Base-by-base conservation (phyloP, 2,888 invertebrate genomes). In the Orchesellides sinensis region DNA sequence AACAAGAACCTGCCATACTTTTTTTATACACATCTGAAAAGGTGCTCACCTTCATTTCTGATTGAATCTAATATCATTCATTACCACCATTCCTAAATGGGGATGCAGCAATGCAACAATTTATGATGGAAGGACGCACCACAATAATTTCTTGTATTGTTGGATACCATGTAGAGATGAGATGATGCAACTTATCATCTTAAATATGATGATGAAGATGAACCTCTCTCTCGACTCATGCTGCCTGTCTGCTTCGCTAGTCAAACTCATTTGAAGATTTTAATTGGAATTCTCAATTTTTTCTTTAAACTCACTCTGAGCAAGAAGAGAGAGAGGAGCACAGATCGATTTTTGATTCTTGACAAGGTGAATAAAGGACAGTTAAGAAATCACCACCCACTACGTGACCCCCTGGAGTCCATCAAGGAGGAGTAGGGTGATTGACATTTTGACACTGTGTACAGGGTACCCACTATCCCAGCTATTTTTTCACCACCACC, bases 401-500 rank as follows among this genome's bases (percentile, higher is more conserved):
- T 84, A 86, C 85, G 86, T 86, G 85, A 87, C 86, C 86, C 87
- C 87, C 87, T 86, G 85, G 84, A 87, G 87, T 86, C 84, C 84
- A 83, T 86, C 86, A 86, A 86, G 87, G 87, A 85, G 87, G 87
- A 87, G 87, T 84, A 84, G 83, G 72, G 74, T 87, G 87, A 87
- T 87, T 87, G 87, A 87, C 87, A 87, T 81, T 83, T 87, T 87
- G 87, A 87, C 87, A 87, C 73, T 85, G 84, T 85, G 84, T 73
- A 74, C 74, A 72, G 80, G 85, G 84, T 83, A 83, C 85, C 85
- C n/a, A n/a, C 83, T 70, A 75, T 70, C 70, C 69, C 81, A 52
- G 27, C 47, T 72, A 49, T 79, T 40, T 52, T 59, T 54, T 40
- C 52, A 65, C 35, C 45, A 65, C 54, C 69, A 68, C 52, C 68